Base-by-base conservation (phyloP, 2,888 invertebrate genomes). In the Cyaniris semiargus region DNA sequence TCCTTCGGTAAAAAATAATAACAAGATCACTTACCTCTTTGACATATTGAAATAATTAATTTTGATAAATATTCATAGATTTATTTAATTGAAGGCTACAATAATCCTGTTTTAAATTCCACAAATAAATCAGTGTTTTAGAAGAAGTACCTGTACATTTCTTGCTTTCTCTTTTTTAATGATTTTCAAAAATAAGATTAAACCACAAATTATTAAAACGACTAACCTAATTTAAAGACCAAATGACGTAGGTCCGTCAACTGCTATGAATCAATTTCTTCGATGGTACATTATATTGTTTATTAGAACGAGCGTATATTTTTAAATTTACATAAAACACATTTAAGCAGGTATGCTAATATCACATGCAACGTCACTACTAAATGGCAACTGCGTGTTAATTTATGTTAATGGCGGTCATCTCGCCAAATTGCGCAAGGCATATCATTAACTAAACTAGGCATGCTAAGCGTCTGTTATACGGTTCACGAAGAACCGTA, bases 341-440 rank as follows among this genome's bases (percentile, higher is more conserved):
- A 6, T 66, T 27, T 1, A 31, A 66, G 6, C 27, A 27, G 66
- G 66, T 66, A 27, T 27, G 66, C 15, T 66, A 66, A 27, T 27
- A 27, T 66, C 27, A 66, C 27, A 27, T 66, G 66, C 27, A 15
- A 66, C 66, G 27, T 18, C 60, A 60, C 10, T 23, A 60, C 21
- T 2, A 60, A 10, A 23, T 23, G 13, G 13, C 3, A 23, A 23
- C 10, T 60, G 60, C 66, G 27, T 66, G 66, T 66, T 66, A 66
- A 66, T 27, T 27, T 66, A 66, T 66, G 66, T 66, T 66, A 66
- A 66, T 66, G 6, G 13, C 6, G 66, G 27, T 66, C 27, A 66
- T 66, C 27, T 27, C 27, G 27, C 66, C 27, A 13, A 66, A 66
- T 66, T 66, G 27, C 66, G 27, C 15, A 66, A 66, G 66, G 66